A percentile compares a stretch with the other conserved stretches of the same genome.
These are phyloP conservation scores for Ophion ventricosus DNA, from an alignment of 2,888 invertebrate species.

Conservation along the genomic window DNA sequence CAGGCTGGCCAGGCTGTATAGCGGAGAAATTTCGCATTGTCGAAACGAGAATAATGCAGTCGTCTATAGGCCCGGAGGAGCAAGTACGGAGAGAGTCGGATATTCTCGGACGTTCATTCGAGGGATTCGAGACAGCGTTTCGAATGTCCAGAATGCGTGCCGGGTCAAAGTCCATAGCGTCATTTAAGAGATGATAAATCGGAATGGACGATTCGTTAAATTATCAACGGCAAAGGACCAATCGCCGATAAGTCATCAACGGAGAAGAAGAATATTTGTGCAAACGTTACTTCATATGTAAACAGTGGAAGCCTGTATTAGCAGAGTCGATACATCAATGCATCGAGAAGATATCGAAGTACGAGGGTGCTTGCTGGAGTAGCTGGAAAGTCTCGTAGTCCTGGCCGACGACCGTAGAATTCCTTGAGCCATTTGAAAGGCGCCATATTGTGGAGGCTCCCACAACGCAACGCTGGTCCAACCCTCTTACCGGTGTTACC, in stretches of 20 bases:
- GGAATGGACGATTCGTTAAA: slow-evolving; percentile 50
- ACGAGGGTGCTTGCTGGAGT: slow-evolving; percentile 70
- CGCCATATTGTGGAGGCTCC: slow-evolving; percentile 6
- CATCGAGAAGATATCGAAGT: slow-evolving; percentile 53
- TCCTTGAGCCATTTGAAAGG: slow-evolving; percentile 52
- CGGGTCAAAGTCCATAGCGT: slow-evolving; percentile 67
- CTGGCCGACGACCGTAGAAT: slow-evolving; percentile 69
- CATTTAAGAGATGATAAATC: slow-evolving; percentile 63
- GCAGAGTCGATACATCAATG: slow-evolving; percentile 10
- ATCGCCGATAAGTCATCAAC: slow-evolving; percentile 78
- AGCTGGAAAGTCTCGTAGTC: slow-evolving; percentile 56
- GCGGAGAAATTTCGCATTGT: slow-evolving; percentile 50
- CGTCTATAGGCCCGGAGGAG: slow-evolving; percentile 20
- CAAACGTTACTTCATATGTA: slow-evolving; percentile 28
- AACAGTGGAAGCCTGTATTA: neutral
- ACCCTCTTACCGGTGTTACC: slow-evolving; percentile 1
- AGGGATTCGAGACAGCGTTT: slow-evolving; percentile 49
- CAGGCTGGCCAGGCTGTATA: slow-evolving; percentile 23
- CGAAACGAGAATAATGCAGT: slow-evolving; percentile 58
- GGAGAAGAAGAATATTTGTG: slow-evolving; percentile 74
- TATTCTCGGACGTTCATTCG: slow-evolving; percentile 52
- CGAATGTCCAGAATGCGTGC: slow-evolving; percentile 41
- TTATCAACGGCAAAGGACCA: slow-evolving; percentile 70
- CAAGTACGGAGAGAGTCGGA: slow-evolving; percentile 8
- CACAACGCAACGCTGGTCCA: slow-evolving; percentile 33